phyloP scores from a whole-genome alignment of 2,797 vertebrate species.

The Valencia hispanica region DNA sequence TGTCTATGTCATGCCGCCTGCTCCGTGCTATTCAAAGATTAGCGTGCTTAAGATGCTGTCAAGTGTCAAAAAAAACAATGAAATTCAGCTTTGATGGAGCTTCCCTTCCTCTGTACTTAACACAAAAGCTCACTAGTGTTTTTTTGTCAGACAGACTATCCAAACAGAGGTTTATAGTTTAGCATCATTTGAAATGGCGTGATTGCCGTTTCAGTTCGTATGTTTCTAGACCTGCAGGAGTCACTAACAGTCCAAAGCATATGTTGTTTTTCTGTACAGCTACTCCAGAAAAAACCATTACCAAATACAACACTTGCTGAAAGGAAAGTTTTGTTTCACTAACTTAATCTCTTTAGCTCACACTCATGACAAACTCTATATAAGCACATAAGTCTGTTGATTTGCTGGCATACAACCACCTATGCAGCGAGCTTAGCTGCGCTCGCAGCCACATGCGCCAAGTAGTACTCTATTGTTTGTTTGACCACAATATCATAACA shows the following conservation, averaged over 20 bases:
- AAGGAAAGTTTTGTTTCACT: slow-evolving; percentile 52
- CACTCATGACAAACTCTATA: slow-evolving; percentile 22
- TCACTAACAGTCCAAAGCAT: background rate
- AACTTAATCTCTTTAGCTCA: slow-evolving; percentile 45
- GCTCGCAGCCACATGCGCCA: background rate
- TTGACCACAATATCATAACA: background rate
- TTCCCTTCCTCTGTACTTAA: background rate
- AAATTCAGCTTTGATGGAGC: background rate
- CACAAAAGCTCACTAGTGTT: background rate
- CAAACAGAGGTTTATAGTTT: background rate
- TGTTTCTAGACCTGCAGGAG: background rate
- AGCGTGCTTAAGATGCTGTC: background rate
- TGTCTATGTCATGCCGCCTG: too few species aligned
- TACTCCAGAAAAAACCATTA: slow-evolving; percentile 31
- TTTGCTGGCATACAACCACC: slow-evolving; percentile 1
- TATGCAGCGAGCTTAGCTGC: background rate
- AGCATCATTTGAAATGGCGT: background rate
- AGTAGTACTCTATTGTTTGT: background rate
- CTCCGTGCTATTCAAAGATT: background rate
- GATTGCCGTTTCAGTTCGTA: background rate
- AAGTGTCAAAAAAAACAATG: background rate
- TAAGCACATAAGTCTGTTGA: slow-evolving; percentile 13
- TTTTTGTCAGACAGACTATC: background rate
- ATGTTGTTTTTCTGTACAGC: slow-evolving; percentile 17
- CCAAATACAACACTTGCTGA: slow-evolving; percentile 30